Conservation (phyloP, 2,113 vertebrate genomes). For the Casuarius casuarius region DNA sequence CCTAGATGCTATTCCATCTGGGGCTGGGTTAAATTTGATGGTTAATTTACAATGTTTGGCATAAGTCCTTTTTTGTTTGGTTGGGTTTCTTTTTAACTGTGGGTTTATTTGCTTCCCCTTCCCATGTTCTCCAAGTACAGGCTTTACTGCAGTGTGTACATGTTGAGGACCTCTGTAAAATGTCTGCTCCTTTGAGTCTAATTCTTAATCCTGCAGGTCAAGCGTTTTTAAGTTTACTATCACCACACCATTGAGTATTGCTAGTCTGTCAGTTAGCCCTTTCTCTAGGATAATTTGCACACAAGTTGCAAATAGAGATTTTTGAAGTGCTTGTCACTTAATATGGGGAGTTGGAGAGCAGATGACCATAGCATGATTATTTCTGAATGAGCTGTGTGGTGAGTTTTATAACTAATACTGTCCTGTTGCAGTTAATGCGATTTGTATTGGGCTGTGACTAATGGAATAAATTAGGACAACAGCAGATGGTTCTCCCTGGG, state of each 20-base stretch:
- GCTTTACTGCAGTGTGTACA: accelerated
- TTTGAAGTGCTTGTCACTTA: background rate
- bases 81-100: background rate
- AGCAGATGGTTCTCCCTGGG: slow-evolving; percentile 77
- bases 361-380: background rate
- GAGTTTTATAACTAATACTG: background rate
- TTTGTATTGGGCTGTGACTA: slow-evolving; percentile 63
- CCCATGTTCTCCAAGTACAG: accelerated
- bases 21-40: background rate
- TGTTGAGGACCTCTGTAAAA: background rate
- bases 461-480: slow-evolving; percentile 78
- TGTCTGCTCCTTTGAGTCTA: accelerated
- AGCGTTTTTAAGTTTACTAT: accelerated
- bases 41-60: background rate
- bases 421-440: background rate
- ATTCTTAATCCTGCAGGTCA: background rate
- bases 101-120: background rate
- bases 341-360: background rate
- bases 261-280: background rate
- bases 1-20: accelerated
- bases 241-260: accelerated
- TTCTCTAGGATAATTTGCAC: background rate
- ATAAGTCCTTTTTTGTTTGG: background rate
- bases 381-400: background rate
- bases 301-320: accelerated